Percentiles rank a stretch among this genome's conserved stretches.
These are phyloP conservation scores for Anarsia innoxiella DNA, from an alignment of 2,888 invertebrate species.

Conservation along the genomic window DNA sequence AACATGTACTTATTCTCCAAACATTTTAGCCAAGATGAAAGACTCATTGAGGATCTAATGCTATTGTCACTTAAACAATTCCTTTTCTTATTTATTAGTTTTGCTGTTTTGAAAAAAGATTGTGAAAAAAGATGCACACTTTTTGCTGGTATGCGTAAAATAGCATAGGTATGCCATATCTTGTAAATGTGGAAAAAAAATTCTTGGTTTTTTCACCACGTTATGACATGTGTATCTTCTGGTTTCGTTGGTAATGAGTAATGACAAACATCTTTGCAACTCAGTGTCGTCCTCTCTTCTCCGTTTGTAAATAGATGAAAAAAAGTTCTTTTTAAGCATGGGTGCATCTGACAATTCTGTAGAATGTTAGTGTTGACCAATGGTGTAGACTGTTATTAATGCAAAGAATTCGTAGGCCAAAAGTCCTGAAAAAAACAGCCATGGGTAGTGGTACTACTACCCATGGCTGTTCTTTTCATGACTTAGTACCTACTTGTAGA, in stretches of 20 bases:
- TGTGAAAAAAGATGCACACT: background rate
- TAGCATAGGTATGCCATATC: background rate
- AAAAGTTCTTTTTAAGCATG: background rate
- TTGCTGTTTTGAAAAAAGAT: background rate
- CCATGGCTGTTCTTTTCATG: too few species aligned
- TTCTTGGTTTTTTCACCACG: background rate
- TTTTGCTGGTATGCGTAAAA: background rate
- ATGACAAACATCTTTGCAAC: background rate
- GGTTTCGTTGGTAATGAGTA: background rate
- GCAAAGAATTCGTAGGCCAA: too few species aligned
- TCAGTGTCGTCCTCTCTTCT: background rate
- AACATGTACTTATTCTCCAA: too few species aligned
- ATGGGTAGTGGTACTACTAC: too few species aligned
- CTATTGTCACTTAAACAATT: background rate
- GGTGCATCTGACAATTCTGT: background rate
- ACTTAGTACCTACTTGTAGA: too few species aligned
- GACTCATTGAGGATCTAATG: background rate
- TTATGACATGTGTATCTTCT: background rate
- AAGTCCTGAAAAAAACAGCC: too few species aligned
- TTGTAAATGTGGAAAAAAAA: background rate
- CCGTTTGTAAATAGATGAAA: background rate
- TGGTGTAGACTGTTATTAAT: too few species aligned
- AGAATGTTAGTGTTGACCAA: background rate
- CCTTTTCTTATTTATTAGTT: background rate
- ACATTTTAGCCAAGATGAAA: conserved; percentile 1